These are phyloP conservation scores for Halocynthia aurantium DNA, from an alignment of 23 tunicate genomes.

Conservation along the genomic window DNA sequence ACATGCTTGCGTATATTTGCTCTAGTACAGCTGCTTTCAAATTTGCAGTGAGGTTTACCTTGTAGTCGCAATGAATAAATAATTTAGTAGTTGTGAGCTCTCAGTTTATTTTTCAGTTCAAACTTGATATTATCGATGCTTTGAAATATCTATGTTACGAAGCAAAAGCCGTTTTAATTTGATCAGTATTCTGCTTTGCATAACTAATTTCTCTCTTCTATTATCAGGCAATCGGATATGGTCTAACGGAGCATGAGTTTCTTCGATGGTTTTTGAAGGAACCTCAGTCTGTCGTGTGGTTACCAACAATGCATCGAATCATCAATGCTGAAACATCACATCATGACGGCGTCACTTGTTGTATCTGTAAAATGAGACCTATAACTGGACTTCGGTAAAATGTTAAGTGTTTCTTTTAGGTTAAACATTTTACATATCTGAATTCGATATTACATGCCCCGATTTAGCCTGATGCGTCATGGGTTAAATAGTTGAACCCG, in stretches of 20 bases:
- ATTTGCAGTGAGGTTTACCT: no score
- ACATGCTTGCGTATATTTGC: no score
- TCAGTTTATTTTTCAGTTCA: no score
- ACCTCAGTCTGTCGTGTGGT: constrained; percentile 72
- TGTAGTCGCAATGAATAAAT: no score
- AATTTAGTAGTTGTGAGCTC: no score
- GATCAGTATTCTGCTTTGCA: background rate
- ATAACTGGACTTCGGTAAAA: constrained; percentile 62
- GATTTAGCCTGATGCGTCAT: no score
- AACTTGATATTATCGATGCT: background rate
- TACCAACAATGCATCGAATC: constrained; percentile 88
- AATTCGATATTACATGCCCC: no score
- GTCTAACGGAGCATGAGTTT: constrained; percentile 53
- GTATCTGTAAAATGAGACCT: constrained; percentile 65
- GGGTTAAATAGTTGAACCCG: no score
- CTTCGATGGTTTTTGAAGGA: constrained; percentile 46
- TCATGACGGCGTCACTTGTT: constrained; percentile 56
- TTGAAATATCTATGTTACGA: background rate
- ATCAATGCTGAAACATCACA: constrained; percentile 44
- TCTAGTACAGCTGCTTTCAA: no score
- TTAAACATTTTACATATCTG: no score
- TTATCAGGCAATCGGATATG: constrained; percentile 36
- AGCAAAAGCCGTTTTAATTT: background rate
- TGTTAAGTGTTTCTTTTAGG: no score
- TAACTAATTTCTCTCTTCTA: background rate